These are phyloP conservation scores for Nyctereutes procyonoides DNA, from an alignment of 2,113 vertebrate species.

Conservation along the genomic window DNA sequence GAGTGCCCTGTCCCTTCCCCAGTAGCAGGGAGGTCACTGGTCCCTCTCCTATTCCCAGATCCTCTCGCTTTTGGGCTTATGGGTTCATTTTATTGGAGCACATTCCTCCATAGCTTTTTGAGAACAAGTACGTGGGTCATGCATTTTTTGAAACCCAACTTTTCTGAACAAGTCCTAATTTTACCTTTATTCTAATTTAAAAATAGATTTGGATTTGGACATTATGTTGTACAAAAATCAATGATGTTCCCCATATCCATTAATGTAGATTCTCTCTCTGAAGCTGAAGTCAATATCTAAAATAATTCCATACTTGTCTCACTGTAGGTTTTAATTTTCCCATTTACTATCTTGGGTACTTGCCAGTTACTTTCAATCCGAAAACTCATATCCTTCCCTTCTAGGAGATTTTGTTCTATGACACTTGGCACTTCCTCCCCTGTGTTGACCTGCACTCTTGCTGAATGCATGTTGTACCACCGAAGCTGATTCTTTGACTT, in stretches of 20 bases:
- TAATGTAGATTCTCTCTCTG: not conserved
- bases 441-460: not conserved
- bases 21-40: not conserved
- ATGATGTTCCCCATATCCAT: not conserved
- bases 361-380: not conserved
- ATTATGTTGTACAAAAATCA: not conserved
- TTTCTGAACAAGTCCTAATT: not conserved
- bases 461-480: not conserved
- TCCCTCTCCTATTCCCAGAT: not conserved
- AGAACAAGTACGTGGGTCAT: not conserved
- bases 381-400: not conserved
- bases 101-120: not conserved
- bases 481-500: not conserved
- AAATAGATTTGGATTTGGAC: not conserved
- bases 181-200: not conserved
- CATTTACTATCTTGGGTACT: not conserved
- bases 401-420: not conserved
- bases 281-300: not conserved
- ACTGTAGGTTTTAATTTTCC: not conserved
- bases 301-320: not conserved
- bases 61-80: not conserved
- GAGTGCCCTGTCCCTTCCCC: rapidly evolving
- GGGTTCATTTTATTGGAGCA: not conserved
- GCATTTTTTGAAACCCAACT: not conserved
- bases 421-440: not conserved